A percentile compares a stretch with the other conserved stretches of the same genome.
phyloP scores from a whole-genome alignment of 2,888 invertebrate genomes.

The Cataglyphis livida region DNA sequence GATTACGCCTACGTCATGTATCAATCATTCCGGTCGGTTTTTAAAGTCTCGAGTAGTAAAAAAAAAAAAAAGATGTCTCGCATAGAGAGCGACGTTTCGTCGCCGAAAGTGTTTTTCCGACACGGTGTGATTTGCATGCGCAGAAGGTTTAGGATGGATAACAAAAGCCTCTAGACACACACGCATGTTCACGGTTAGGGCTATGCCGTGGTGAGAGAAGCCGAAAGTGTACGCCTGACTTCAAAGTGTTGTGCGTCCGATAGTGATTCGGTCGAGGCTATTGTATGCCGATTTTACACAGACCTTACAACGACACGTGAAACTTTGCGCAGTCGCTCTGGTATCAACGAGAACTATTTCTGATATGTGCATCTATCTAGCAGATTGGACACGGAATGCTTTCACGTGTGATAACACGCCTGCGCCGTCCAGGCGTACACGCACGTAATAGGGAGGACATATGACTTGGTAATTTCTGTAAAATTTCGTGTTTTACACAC shows the following conservation, averaged over 20 bases:
- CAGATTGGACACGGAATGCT: constrained; percentile 18
- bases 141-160: neutral
- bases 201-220: neutral
- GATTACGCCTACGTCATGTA: constrained; percentile 66
- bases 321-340: neutral
- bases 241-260: constrained; percentile 36
- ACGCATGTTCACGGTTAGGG: neutral
- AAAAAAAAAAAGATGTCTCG: neutral
- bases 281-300: constrained; percentile 11
- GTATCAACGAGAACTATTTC: constrained; percentile 10
- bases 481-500: constrained; percentile 18
- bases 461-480: constrained; percentile 25
- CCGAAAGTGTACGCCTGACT: constrained; percentile 13
- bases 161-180: neutral
- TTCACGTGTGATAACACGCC: constrained; percentile 30
- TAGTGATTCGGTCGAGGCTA: constrained; percentile 15
- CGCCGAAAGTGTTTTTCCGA: neutral
- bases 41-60: neutral
- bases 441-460: neutral
- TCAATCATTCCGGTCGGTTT: constrained; percentile 29
- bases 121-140: neutral
- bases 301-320: neutral
- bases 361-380: constrained; percentile 23
- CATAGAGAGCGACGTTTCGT: neutral
- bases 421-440: constrained; percentile 18